These are phyloP conservation scores for Papilio elwesi DNA, from an alignment of 2,888 invertebrate genomes.

Conservation along the genomic window DNA sequence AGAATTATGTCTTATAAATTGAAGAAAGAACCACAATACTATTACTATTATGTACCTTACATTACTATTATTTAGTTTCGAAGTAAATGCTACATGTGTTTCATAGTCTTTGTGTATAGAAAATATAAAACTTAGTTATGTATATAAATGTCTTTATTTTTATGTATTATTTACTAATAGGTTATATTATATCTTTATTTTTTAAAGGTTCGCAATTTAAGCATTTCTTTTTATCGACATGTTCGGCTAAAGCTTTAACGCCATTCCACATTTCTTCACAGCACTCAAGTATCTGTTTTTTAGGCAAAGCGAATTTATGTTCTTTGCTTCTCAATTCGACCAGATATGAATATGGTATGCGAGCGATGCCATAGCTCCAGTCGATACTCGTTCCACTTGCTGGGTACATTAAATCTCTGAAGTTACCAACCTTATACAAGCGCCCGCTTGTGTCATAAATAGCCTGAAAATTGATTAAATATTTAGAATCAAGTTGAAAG, in stretches of 20 bases:
- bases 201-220: slow-evolving; percentile 56
- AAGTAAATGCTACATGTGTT: neutral
- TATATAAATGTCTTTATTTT: slow-evolving; percentile 3
- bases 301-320: slow-evolving; percentile 67
- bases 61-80: neutral
- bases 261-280: slow-evolving; percentile 68
- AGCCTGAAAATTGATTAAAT: slow-evolving; percentile 59
- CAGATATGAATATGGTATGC: slow-evolving; percentile 74
- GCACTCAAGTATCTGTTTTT: slow-evolving; percentile 66
- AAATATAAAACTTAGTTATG: neutral
- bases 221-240: slow-evolving; percentile 66
- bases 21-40: neutral
- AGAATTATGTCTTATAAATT: slow-evolving; percentile 27
- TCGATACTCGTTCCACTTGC: slow-evolving; percentile 77
- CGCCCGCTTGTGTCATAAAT: slow-evolving; percentile 70
- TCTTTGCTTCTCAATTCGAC: slow-evolving; percentile 71
- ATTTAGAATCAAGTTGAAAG: neutral
- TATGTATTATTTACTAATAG: neutral
- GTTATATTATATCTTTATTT: slow-evolving; percentile 41
- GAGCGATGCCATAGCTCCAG: slow-evolving; percentile 77
- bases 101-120: slow-evolving; percentile 8
- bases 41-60: too few species aligned
- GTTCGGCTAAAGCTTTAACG: slow-evolving; percentile 64
- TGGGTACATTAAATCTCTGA: slow-evolving; percentile 75
- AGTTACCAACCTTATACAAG: slow-evolving; percentile 78